These are phyloP conservation scores for Anthopleura xanthogrammica DNA, from an alignment of 92 coral and sea anemone species.

Conservation along the genomic window DNA sequence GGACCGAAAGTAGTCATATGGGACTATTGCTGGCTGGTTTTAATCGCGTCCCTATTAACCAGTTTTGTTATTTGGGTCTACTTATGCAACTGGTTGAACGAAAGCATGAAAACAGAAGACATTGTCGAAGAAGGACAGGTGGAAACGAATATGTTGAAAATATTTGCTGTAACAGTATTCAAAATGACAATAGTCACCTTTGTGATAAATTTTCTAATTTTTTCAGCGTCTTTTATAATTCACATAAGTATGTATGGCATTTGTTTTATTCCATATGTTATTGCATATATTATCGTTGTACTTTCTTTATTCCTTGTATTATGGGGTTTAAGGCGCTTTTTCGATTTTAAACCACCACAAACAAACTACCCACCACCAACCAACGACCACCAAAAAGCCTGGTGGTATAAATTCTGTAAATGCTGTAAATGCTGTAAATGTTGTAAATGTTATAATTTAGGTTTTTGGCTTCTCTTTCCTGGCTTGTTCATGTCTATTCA, in stretches of 20 bases:
- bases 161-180: not conserved
- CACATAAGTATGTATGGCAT: not conserved
- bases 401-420: too few species aligned
- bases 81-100: not conserved
- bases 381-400: rapidly evolving
- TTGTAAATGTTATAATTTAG: not conserved
- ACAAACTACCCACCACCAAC: too few species aligned
- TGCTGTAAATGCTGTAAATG: too few species aligned
- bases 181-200: not conserved
- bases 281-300: not conserved
- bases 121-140: not conserved
- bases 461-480: slow-evolving; percentile 19
- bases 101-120: not conserved
- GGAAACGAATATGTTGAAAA: not conserved
- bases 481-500: slow-evolving; percentile 25
- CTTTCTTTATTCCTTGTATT: too few species aligned
- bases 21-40: slow-evolving; percentile 6
- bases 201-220: not conserved
- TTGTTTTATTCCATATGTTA: not conserved
- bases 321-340: too few species aligned
- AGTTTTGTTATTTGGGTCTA: not conserved
- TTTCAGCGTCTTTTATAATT: not conserved
- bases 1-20: not conserved
- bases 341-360: too few species aligned
- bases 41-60: not conserved